A percentile compares a stretch with the other conserved stretches of the same genome.
These are phyloP conservation scores for Thaumatotibia leucotreta DNA, from an alignment of 1,140 invertebrate species.

Conservation along the genomic window DNA sequence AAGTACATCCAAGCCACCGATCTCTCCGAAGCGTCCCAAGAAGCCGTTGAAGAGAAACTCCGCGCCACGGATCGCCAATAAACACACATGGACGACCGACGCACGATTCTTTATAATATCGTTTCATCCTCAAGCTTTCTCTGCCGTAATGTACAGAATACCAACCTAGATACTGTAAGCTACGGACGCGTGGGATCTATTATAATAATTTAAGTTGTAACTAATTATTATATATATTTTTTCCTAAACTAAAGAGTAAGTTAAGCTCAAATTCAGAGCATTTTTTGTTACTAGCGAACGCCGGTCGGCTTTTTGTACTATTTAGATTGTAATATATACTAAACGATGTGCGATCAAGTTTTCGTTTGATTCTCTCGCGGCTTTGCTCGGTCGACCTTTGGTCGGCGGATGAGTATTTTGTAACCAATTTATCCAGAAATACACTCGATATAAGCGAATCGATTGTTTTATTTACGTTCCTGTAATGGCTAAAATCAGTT, in stretches of 20 bases:
- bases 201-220: constrained; percentile 75
- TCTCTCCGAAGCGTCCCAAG: constrained; percentile 92
- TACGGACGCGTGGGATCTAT: constrained; percentile 49
- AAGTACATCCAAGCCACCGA: constrained; percentile 98
- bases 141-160: constrained; percentile 42
- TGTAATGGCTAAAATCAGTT: background rate
- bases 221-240: constrained; percentile 72
- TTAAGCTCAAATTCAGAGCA: constrained; percentile 69
- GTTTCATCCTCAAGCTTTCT: constrained; percentile 56
- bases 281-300: constrained; percentile 46
- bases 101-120: constrained; percentile 47
- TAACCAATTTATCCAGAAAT: constrained; percentile 75
- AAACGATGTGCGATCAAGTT: constrained; percentile 48
- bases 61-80: constrained; percentile 95
- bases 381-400: constrained; percentile 41
- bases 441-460: constrained; percentile 74
- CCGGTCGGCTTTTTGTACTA: constrained; percentile 61
- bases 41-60: constrained; percentile 94
- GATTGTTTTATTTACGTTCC: constrained; percentile 53
- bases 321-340: constrained; percentile 55
- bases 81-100: constrained; percentile 45
- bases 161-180: constrained; percentile 36
- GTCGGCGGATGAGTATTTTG: constrained; percentile 67
- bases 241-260: constrained; percentile 67
- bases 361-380: constrained; percentile 57